Conservation (phyloP, 2,113 vertebrate species). For the Sturnira hondurensis region DNA sequence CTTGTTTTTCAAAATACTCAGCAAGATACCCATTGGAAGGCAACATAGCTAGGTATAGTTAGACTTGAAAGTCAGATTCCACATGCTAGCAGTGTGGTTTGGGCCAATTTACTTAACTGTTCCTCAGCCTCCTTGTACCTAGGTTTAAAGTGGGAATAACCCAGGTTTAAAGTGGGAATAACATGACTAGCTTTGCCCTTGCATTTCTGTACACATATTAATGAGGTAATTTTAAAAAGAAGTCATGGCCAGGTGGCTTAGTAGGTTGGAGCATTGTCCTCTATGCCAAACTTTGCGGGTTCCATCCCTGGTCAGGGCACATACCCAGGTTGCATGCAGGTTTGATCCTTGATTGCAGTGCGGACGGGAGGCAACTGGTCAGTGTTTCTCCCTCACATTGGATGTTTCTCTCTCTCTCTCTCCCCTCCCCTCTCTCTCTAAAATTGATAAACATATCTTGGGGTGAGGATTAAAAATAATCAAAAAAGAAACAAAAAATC, state of each 20-base stretch:
- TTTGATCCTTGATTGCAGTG: too few species aligned
- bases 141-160: too few species aligned
- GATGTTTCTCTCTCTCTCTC: background rate
- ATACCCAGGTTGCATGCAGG: too few species aligned
- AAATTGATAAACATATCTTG: background rate
- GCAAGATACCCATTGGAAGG: background rate
- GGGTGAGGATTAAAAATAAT: background rate
- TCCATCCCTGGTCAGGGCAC: too few species aligned
- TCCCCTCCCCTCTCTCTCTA: background rate
- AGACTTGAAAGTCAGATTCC: background rate
- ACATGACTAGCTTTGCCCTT: background rate
- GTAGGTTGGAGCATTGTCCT: too few species aligned
- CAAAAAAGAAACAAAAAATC: background rate
- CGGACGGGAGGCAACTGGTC: too few species aligned
- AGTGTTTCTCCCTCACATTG: too few species aligned
- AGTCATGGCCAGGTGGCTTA: too few species aligned
- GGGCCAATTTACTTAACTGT: background rate
- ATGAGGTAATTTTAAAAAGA: background rate
- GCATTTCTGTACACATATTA: background rate
- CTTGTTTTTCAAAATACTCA: background rate
- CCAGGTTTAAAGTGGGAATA: background rate
- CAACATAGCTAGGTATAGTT: background rate
- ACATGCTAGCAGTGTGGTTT: background rate
- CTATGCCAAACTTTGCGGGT: too few species aligned
- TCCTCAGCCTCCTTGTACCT: background rate